Evolutionary conservation across 64 coral and sea anemone genomes (phyloP), one percentile per base, ranked within the genome.

Genomic region (Stylophora pistillata): DNA sequence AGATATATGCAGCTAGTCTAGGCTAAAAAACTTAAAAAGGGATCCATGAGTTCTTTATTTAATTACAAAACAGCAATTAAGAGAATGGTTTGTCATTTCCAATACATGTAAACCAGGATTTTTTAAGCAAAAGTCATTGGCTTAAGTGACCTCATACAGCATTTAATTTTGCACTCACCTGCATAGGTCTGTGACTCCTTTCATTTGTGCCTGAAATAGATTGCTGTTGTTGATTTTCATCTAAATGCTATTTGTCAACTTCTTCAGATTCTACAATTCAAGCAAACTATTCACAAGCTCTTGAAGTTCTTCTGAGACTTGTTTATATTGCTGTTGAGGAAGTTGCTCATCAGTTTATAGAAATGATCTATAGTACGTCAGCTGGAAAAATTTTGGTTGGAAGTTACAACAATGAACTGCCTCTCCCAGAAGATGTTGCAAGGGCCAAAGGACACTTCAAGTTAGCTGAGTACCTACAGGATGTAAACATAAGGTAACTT

Each of bases 361-460:
- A 81, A 34, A 81, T 81, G 78, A 64, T 81, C 78, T 63, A 23
- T 12, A 47, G 58, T 23, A 63, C 78, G 9, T 61, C 78, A 32
- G 78, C 78, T 32, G 78, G 58, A 62, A 58, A 16, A 63, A 63
- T 81, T 0, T 5, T 81, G 4, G 61, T 81, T 63, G 13, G 64
- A 3, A 18, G 57, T 21, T 81, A 81, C 27, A 79, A 79, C n/a
- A 29, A 79, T 29, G 29, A 27, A 79, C 28, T 56, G 16, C 77
- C n/a, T 30, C 26, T 79, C 30, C 77, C 77, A 30, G 77, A 79
- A 27, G 77, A 79, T 79, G 55, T 79, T 58, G 77, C 77, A 6
- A 58, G 27, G 56, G 77, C 77, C 13, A 79, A 79, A 58, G 77
- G 77, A 23, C 77, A 79, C 32, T 26, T 58, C 13, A 56, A 79